Base-by-base conservation (phyloP, 1,140 invertebrate species). In the Nomia melanderi region DNA sequence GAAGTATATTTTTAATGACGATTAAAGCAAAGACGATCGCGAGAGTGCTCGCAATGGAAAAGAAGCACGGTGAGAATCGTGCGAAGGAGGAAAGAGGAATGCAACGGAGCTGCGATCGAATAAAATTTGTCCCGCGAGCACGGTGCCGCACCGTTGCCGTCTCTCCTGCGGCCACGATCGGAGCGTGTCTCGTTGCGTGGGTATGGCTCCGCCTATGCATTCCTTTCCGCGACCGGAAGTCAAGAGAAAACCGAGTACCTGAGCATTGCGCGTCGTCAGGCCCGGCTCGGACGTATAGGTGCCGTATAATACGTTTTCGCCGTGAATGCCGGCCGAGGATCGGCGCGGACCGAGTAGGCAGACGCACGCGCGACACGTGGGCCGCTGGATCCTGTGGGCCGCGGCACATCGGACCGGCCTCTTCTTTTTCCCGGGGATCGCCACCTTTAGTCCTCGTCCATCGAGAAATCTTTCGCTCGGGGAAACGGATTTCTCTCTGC, bases 201-300 rank as follows among this genome's bases (percentile, higher is more conserved):
- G 82, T 66, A 84, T 79, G 67, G 70, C 80, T 82, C 72, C 71
- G 72, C 82, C 81, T 83, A 79, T 78, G 77, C 82, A 76, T 75
- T 77, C 82, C 77, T 78, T 79, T 82, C 70, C 54, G 67, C 77
- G 82, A 54, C 77, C 82, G 82, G 82, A 84, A 84, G 82, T 84
- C 82, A 62, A 54, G 76, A 82, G 67, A 78, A 75, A 75, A 70
- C 74, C 78, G 77, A 76, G 79, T 83, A 83, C 81, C 82, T 79
- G 82, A 82, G 65, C 63, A 62, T 65, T 67, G 66, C 71, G 60
- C 67, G 47, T 44, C 57, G 59, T 41, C 67, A 75, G 70, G 63
- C 70, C 53, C 65, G 78, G 53, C 39, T 67, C 65, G 64, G 66
- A 82, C 62, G 79, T 72, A 65, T 81, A 70, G 50, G 57, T 41